A percentile compares a stretch with the other conserved stretches of the same genome.
These are phyloP conservation scores for Trichogramma pretiosum DNA, from an alignment of 1,140 invertebrate genomes.

Conservation along the genomic window DNA sequence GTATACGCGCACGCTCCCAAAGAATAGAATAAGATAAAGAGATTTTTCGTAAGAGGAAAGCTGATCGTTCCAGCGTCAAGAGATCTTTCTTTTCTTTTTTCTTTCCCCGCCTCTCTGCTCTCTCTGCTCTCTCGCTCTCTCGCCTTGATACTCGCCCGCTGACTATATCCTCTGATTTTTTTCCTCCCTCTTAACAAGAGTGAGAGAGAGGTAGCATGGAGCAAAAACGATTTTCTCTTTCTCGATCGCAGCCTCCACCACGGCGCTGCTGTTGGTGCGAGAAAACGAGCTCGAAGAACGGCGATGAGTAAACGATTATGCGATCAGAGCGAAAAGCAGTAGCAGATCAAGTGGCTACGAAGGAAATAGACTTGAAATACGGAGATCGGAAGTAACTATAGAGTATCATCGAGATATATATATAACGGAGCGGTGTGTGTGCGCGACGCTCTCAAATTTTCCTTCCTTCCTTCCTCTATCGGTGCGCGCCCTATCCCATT, in stretches of 20 bases:
- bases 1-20: neutral
- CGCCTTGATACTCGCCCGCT: neutral
- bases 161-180: no score
- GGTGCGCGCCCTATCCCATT: no score
- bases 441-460: neutral
- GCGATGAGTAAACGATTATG: constrained; percentile 9
- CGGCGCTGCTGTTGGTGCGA: no score
- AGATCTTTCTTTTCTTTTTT: neutral
- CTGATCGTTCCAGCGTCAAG: neutral
- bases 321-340: neutral
- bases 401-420: no score
- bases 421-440: constrained; percentile 3
- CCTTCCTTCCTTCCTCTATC: neutral
- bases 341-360: neutral
- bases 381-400: constrained; percentile 5
- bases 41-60: neutral
- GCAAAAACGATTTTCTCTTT: no score
- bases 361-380: no score
- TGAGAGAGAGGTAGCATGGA: no score
- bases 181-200: no score
- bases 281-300: no score
- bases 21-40: neutral
- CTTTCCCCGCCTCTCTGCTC: neutral
- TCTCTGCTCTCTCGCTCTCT: neutral
- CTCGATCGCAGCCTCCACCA: no score